These are phyloP conservation scores for Scaeva pyrastri DNA, from an alignment of 2,888 invertebrate species.

Conservation along the genomic window DNA sequence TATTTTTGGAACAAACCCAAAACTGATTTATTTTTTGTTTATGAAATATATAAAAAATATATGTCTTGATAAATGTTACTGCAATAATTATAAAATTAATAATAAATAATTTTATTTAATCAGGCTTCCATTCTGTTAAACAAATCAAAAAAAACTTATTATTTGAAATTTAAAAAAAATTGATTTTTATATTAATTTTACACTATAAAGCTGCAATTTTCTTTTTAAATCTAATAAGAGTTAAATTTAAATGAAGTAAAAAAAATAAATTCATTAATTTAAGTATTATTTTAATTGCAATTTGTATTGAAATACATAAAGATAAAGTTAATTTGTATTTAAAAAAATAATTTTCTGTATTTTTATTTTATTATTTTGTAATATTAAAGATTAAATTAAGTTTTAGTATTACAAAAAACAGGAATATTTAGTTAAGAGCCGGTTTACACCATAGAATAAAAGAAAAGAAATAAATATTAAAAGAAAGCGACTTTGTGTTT, in stretches of 20 bases:
- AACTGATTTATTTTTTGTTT: slow-evolving; percentile 28
- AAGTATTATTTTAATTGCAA: slow-evolving; percentile 51
- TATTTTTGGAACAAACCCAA: slow-evolving; percentile 39
- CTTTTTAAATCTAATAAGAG: slow-evolving; percentile 51
- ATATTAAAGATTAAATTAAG: background rate
- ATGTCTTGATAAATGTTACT: slow-evolving; percentile 36
- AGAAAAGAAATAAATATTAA: slow-evolving; percentile 31
- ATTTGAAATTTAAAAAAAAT: slow-evolving; percentile 39
- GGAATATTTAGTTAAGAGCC: slow-evolving; percentile 39
- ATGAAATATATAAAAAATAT: slow-evolving; percentile 32
- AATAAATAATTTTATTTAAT: slow-evolving; percentile 54
- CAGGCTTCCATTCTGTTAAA: slow-evolving; percentile 74
- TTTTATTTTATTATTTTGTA: slow-evolving; percentile 35
- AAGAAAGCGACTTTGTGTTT: slow-evolving; percentile 47
- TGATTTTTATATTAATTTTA: slow-evolving; percentile 34
- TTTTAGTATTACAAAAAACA: slow-evolving; percentile 32
- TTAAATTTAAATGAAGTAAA: slow-evolving; percentile 29
- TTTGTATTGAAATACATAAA: slow-evolving; percentile 40
- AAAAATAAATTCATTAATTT: slow-evolving; percentile 42
- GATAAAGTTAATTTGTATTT: slow-evolving; percentile 43
- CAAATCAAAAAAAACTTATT: slow-evolving; percentile 39
- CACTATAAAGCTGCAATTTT: slow-evolving; percentile 52
- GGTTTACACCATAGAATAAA: slow-evolving; percentile 41
- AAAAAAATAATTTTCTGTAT: slow-evolving; percentile 47
- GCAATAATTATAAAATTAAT: slow-evolving; percentile 51